Evolutionary conservation across 2,113 vertebrate genomes (phyloP), one percentile per base, ranked within the genome.

Genomic region (Macquaria ambigua): DNA sequence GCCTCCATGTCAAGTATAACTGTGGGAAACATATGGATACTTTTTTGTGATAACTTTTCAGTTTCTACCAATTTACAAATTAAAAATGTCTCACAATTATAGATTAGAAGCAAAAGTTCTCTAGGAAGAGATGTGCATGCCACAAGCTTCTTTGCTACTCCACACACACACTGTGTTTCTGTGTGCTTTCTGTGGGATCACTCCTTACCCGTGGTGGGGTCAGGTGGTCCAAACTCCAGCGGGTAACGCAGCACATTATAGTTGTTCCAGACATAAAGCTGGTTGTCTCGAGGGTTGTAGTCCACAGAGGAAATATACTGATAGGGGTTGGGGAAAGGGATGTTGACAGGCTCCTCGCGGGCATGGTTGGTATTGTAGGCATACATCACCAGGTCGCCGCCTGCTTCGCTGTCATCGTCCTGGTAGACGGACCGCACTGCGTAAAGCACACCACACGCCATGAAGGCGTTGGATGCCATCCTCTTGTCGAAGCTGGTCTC

Each of bases 221-320:
- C 97, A 0, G 96, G 97, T 0, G 97, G 97, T 8, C 97, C 97
- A 23, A 99, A 99, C 90, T 97, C 97, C 78, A 99, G 94, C 0
- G 96, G 93, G 79, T 99, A 99, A 69, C 98, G 96, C 84, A 99
- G 94, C 75, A 99, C 95, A 5, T 98, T 98, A 41, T 97, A 97
- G 93, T 99, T 99, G 95, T 99, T 99, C 98, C 98, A 99, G 31
- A 99, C 97, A 20, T 99, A 99, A 0, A 99, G 97, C 89, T 98
- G 98, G 92, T 98, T 98, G 95, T 99, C 98, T 0, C 98, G 95
- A 3, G 98, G 98, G 90, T 99, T 99, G 95, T 99, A 99, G 86
- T 97, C 98, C 34, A 98, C 97, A 0, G 98, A 99, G 16, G 98
- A 98, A 41, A 99, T 96, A 56, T 97, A 99, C 94, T 98, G 97